Evolutionary conservation across 92 coral and sea anemone species (phyloP), one percentile per base, ranked within the genome.

Genomic region (Palythoa grandis): DNA sequence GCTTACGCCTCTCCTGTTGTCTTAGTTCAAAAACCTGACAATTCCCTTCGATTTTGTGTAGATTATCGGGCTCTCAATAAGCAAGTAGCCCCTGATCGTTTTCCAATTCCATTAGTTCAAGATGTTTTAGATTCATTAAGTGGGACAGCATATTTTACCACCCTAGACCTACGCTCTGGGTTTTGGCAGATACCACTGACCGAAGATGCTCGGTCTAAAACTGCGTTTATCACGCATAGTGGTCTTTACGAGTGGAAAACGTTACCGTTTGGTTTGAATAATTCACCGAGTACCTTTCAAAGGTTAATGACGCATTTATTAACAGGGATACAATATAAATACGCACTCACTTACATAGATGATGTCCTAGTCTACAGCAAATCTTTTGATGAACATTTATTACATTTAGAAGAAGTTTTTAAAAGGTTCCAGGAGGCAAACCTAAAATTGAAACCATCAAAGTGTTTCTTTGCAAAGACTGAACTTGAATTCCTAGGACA

Each of bases 321-420:
- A 53, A 77, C 68, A 77, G 24, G 61, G 1, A 54, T 56, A 23
- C 82, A 77, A 77, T 77, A 77, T 17, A 77, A 77, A 25, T 57
- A 77, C 22, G 83, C 70, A 69, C 74, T 69, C 5, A 69, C 22
- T 29, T 77, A 71, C 17, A 83, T 72, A 6, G 87, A 83, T 16
- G 79, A 83, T 52, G 35, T 47, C 23, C 19, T 83, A n/a, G 74
- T 85, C 1, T 89, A 74, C 71, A 85, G 86, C 4, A 70, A 86
- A 72, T 75, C 83, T 1, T 89, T 86, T 72, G 82, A 86, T 7
- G 88, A 89, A 78, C 92, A 89, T 24, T 40, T 89, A 7, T 12
- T 8, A 60, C 76, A 89, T 72, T 50, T 89, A 12, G 76, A 72
- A 50, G 61, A 76, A 11, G 83, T 78, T 53, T 89, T 86, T 19